Conservation (phyloP, 2,888 invertebrate species). For the Arctia plantaginis region DNA sequence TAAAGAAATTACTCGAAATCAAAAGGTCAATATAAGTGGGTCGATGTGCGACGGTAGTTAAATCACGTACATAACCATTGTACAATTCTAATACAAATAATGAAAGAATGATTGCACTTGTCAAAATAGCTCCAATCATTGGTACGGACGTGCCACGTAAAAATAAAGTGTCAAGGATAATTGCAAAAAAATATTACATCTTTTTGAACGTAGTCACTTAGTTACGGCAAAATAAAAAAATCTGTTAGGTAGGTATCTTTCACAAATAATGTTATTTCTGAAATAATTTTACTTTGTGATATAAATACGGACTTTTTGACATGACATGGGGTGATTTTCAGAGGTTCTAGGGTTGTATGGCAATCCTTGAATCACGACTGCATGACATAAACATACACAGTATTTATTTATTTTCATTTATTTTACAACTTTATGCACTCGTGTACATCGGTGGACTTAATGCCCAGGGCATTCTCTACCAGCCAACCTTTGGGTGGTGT, state of each 20-base stretch:
- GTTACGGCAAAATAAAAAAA: slow-evolving; percentile 31
- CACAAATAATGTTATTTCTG: background rate
- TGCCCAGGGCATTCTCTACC: too few relatives aligned
- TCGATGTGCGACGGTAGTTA: slow-evolving; percentile 63
- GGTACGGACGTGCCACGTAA: slow-evolving; percentile 63
- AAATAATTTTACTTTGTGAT: background rate
- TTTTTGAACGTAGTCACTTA: slow-evolving; percentile 42
- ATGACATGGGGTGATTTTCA: background rate
- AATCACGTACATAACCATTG: slow-evolving; percentile 67
- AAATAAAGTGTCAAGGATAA: slow-evolving; percentile 68
- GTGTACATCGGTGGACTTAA: too few relatives aligned
- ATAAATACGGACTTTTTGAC: background rate
- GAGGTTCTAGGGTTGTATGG: background rate
- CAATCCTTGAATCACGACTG: background rate
- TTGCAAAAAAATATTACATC: slow-evolving; percentile 26
- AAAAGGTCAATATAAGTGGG: slow-evolving; percentile 69
- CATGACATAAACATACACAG: background rate
- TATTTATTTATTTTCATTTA: too few relatives aligned
- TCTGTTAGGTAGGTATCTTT: too few relatives aligned
- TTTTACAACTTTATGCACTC: too few relatives aligned
- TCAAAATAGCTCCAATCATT: slow-evolving; percentile 64
- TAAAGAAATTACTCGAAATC: slow-evolving; percentile 56
- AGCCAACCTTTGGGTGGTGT: too few relatives aligned
- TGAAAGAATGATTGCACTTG: slow-evolving; percentile 64
- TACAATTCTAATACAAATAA: slow-evolving; percentile 62